These are phyloP conservation scores for Todiramphus saurophagus DNA, from an alignment of 2,113 vertebrate species.

Conservation along the genomic window DNA sequence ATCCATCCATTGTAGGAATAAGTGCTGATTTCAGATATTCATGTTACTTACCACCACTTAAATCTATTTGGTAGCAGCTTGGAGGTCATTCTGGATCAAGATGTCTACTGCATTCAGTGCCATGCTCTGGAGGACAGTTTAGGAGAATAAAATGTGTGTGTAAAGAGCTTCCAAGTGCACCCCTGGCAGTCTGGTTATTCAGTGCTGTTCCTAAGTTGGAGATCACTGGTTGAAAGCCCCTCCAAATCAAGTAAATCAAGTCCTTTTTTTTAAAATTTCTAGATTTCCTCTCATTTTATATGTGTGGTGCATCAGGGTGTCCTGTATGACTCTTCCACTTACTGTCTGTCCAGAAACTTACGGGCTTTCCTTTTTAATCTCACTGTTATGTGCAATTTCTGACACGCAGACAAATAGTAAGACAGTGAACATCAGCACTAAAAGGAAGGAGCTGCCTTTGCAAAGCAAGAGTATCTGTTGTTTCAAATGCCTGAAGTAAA, in stretches of 20 bases:
- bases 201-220: neutral
- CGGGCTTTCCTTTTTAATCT: neutral
- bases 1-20: neutral
- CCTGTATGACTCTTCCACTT: neutral
- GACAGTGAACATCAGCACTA: neutral
- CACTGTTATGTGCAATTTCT: neutral
- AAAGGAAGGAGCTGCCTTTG: neutral
- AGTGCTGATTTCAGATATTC: neutral
- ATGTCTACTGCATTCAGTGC: neutral
- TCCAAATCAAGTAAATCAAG: neutral
- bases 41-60: neutral
- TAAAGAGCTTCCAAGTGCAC: neutral
- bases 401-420: neutral
- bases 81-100: fast-evolving
- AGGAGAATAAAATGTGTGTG: neutral
- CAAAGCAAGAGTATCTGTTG: neutral
- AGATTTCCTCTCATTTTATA: neutral
- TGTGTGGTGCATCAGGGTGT: neutral
- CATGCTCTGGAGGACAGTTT: neutral
- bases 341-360: neutral
- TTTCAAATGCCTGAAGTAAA: neutral
- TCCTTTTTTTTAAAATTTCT: neutral
- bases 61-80: neutral
- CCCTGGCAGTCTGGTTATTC: neutral
- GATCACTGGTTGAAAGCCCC: neutral